Base-by-base conservation (phyloP, 1,140 invertebrate species). In the Nilaparvata lugens region DNA sequence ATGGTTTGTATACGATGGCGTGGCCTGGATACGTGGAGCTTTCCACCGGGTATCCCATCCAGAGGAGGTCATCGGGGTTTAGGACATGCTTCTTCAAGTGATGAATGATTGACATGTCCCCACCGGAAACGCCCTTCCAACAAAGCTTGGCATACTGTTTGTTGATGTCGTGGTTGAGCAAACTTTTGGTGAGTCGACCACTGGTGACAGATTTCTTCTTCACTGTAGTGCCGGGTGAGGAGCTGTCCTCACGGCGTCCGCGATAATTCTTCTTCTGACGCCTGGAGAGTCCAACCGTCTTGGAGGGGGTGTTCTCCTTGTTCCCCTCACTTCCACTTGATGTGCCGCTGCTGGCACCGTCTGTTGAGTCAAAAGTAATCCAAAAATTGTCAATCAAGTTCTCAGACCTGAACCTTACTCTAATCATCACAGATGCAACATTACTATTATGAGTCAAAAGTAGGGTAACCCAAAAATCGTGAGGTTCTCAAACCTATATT, bases 41-140 rank as follows among this genome's bases (percentile, higher is more conserved):
- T 35, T 84, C 79, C 0, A 87, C 69, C 0, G 91, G 91, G 70
- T 83, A 94, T 0, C 89, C 89, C 59, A 88, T 78, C 4, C 81
- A 75, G 14, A 79, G 74, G 58, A 92, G 74, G 56, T 89, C 78
- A 28, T 85, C 79, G 2, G 77, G 74, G 2, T 78, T 78, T 21
- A 93, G 73, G 0, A 85, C 65, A 70, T 91, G 88, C 11, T 73
- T 73, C 0, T 72, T 72, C 19, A 89, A 65, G 9, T 77, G 68
- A 5, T 76, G 58, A 7, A 72, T 69, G 13, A 83, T 45, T 1
- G 69, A 63, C 0, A 40, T 58, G 51, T 82, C 78, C 13, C 64
- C 65, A 35, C 2, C 13, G 31, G n/a, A n/a, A n/a, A n/a, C n/a
- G n/a, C n/a, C n/a, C n/a, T 35, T 35, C 9, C 79, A 58, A 5